A percentile compares a stretch with the other conserved stretches of the same genome.
Evolutionary conservation across 2,888 invertebrate species (phyloP).

Genomic region (Gibbula magus): DNA sequence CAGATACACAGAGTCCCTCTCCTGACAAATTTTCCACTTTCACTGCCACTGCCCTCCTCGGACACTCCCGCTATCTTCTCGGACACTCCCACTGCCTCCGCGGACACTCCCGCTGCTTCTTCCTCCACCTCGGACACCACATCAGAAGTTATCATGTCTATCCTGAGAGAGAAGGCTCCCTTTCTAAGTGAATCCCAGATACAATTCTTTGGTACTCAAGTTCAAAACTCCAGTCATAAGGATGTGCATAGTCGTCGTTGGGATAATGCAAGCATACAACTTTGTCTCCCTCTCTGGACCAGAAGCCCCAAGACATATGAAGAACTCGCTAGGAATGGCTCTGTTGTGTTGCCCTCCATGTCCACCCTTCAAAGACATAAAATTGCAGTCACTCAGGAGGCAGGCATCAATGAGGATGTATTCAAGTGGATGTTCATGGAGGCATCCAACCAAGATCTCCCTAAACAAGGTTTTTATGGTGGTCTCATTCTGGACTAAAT

Average conservation of each 20-base stretch:
- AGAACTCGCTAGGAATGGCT: constrained; percentile 29
- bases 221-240: no score
- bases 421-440: constrained; percentile 46
- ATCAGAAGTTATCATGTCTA: no score
- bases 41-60: no score
- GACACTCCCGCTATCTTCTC: no score
- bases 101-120: no score
- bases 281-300: constrained; percentile 39
- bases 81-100: no score
- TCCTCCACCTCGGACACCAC: no score
- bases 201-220: no score
- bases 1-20: no score
- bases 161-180: no score
- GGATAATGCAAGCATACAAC: constrained; percentile 37
- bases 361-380: constrained; percentile 33
- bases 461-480: constrained; percentile 40
- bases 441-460: constrained; percentile 33
- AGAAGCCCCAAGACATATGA: constrained; percentile 39
- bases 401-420: constrained; percentile 41
- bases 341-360: constrained; percentile 39
- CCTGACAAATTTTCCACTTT: no score
- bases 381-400: constrained; percentile 36
- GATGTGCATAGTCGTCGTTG: constrained; percentile 26
- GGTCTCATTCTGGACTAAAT: constrained; percentile 45
- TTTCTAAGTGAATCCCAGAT: no score